phyloP scores from a whole-genome alignment of 1,140 invertebrate species.

The Drosophila watanabei region DNA sequence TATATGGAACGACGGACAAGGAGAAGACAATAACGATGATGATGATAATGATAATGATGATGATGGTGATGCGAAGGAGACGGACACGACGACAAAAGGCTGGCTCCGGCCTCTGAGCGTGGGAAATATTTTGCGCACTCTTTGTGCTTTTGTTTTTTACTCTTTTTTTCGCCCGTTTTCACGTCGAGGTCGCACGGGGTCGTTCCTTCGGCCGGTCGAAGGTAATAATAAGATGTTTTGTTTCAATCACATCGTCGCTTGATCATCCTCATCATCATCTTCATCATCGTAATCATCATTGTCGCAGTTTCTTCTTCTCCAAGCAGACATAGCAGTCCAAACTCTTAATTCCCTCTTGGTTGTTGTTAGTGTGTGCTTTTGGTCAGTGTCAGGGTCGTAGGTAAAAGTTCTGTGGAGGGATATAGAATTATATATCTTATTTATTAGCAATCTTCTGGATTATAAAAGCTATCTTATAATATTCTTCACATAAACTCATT shows the following conservation, averaged over 20 bases:
- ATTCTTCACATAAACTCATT: background rate
- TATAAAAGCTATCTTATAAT: background rate
- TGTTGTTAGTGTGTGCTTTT: background rate
- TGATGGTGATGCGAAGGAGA: conserved; percentile 31
- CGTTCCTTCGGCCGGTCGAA: conserved; percentile 70
- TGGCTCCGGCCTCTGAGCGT: conserved; percentile 61
- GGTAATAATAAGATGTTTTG: conserved; percentile 84
- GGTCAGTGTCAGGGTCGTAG: background rate
- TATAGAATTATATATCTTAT: background rate
- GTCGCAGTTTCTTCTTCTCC: conserved; percentile 15
- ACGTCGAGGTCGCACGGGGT: conserved; percentile 77
- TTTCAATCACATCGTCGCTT: conserved; percentile 82
- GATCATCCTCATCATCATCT: conserved; percentile 46
- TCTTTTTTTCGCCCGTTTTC: conserved; percentile 40
- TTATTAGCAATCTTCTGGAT: background rate
- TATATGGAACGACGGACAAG: conserved; percentile 61
- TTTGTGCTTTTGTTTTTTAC: conserved; percentile 39
- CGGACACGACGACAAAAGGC: conserved; percentile 70
- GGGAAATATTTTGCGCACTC: conserved; percentile 77
- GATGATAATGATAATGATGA: conserved; percentile 23
- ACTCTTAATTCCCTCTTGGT: background rate
- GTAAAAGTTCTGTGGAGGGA: background rate
- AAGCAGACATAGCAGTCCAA: conserved; percentile 38
- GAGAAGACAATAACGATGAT: conserved; percentile 56
- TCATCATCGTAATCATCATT: conserved; percentile 23